Evolutionary conservation across 2,888 invertebrate species (phyloP), one percentile per base, ranked within the genome.

Genomic region (Cremastobaeus sp.): DNA sequence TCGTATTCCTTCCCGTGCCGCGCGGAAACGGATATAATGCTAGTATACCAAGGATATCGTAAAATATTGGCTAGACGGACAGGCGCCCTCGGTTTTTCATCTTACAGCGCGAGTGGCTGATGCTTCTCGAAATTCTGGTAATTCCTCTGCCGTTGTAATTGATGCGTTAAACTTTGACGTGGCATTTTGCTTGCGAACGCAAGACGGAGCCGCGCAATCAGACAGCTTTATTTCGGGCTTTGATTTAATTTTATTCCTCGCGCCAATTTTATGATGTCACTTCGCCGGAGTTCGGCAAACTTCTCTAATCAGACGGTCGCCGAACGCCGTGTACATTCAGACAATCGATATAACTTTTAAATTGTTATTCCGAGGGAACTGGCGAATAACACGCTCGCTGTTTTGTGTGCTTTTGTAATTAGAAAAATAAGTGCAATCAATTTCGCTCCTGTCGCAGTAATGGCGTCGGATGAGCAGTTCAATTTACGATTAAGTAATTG

Each of bases 41-140:
- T 15, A 9, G 45, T n/a, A 37, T 37, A 41, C 17, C 37, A 34
- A 37, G 72, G 77, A 74, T 80, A 81, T 81, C 82, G 83, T 83
- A 82, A 85, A 85, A 85, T 85, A 85, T 85, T 84, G 85, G 83
- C 84, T 78, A 85, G 85, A 85, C 85, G 71, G 81, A 77, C 82
- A 74, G 85, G 82, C 85, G 84, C 85, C 74, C 18, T 76, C 69
- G 74, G 77, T 79, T 79, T 80, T 80, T 79, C 43, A 35, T 54
- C 52, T 34, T n/a, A 11, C 18, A 12, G 14, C 12, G 0, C 12
- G 74, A 78, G 65, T 48, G 43, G 43, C 47, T 18, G 43, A 39
- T 48, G n/a, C n/a, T n/a, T 14, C 20, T 15, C 32, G 8, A 43
- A 47, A 14, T 34, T 12, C 32, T 41, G 32, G 43, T 55, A 55